Evolutionary conservation across 1,140 invertebrate genomes (phyloP), one percentile per base, ranked within the genome.

Genomic region (Zaprionus ornatus): DNA sequence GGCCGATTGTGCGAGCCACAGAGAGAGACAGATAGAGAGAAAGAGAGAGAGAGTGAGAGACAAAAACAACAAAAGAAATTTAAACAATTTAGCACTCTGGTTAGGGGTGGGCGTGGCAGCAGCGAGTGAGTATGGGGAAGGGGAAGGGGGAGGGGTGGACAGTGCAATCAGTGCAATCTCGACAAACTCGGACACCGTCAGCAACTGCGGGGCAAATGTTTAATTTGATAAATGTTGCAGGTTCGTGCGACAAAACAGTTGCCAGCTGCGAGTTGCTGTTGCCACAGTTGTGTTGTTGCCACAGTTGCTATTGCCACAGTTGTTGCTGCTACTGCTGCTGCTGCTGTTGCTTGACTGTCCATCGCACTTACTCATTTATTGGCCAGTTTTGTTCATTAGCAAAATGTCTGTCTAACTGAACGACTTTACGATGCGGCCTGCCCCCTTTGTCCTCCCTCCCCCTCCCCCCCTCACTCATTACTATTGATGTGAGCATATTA

Each of bases 211-310:
- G 52, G 59, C 52, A 42, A 73, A 71, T 68, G 85, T 84, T 84
- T 87, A 87, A 90, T 87, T 87, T 88, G 84, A 88, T 90, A 88
- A 88, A 88, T 88, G 81, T 74, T 66, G 60, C 74, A 65, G 70
- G 78, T 79, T 79, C 85, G 84, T 90, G 85, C 78, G 66, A 81
- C 77, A 90, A 85, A 88, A 84, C 85, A 87, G 84, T 90, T 87
- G 84, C 88, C 78, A 81, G 80, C 61, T 80, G 77, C 56, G 61
- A 61, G 55, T 35, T 65, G 37, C 54, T 32, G 37, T 27, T 32
- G 10, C 21, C 3, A 17, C 45, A 29, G 29, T 9, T 29, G 27
- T 19, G 45, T 32, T 54, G 17, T 45, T 63, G 63, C 32, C 19
- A 12, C 21, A 12, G 10, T 35, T 15, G 29, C 23, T 48, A 10